phyloP scores from a whole-genome alignment of 2,888 invertebrate genomes.

The Sphaerophoria taeniata region DNA sequence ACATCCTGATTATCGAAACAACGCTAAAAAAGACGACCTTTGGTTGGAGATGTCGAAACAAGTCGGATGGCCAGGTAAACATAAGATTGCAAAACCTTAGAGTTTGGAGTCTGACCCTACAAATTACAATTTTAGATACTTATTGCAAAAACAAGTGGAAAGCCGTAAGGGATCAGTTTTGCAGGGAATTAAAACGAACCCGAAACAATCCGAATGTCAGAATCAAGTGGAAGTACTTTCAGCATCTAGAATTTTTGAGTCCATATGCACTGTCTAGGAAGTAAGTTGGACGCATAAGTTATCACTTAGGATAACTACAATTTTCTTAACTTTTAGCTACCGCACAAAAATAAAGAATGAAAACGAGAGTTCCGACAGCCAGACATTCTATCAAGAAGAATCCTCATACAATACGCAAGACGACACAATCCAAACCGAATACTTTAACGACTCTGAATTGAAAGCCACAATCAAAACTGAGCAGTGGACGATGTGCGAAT shows the following conservation, averaged over 20 bases:
- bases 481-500: constrained; percentile 48
- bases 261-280: constrained; percentile 80
- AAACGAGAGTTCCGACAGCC: background rate
- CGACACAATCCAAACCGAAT: background rate
- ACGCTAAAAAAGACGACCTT: constrained; percentile 78
- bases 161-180: constrained; percentile 81
- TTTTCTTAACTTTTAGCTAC: constrained; percentile 41
- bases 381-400: constrained; percentile 77
- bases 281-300: constrained; percentile 74
- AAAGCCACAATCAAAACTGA: background rate
- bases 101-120: background rate
- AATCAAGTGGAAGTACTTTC: constrained; percentile 81
- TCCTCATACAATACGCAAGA: constrained; percentile 75
- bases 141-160: constrained; percentile 82
- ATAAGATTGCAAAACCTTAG: background rate
- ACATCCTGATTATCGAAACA: constrained; percentile 79
- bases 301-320: no score
- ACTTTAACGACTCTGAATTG: constrained; percentile 51
- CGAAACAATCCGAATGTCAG: constrained; percentile 78
- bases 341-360: constrained; percentile 22
- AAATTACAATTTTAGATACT: constrained; percentile 72
- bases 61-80: constrained; percentile 79
- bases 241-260: constrained; percentile 80
- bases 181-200: constrained; percentile 80
- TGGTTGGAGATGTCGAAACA: constrained; percentile 79